Evolutionary conservation across 2,888 invertebrate genomes (phyloP), one percentile per base, ranked within the genome.

Genomic region (Cremastinae sp.): DNA sequence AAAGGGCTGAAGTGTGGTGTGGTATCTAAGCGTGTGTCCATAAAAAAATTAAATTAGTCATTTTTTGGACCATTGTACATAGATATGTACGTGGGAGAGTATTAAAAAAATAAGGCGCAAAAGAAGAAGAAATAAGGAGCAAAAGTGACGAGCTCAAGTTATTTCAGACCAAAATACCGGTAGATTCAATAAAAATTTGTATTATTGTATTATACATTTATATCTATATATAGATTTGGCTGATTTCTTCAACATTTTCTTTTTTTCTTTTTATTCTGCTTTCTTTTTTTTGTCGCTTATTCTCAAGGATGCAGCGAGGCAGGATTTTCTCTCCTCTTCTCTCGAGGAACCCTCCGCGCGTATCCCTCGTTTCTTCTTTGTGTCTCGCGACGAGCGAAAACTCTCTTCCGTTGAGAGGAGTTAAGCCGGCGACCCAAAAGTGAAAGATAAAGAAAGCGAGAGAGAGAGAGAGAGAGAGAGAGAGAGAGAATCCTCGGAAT

Each of bases 71-170:
- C n/a, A 2, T n/a, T 3, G 20, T 20, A 49, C 2, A 49, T 7
- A 18, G 9, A 20, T 18, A 49, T 20, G 28, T 28, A 5, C 5
- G 28, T 28, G 28, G 2, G 28, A 14, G 10, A 45, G 7, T 20
- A 20, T 20, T 45, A 54, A 47, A 38, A 64, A 22, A 53, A 41
- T 53, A 65, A 12, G n/a, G 66, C 34, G 20, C 47, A 20, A 34
- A 18, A 12, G 36, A 68, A 66, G 53, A 56, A 56, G 34, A 20
- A 47, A 56, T 56, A 56, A 58, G 56, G 36, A n/a, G n/a, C n/a
- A n/a, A n/a, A 59, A 28, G 69, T 69, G 69, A 69, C 59, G 69
- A 69, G 69, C 69, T 47, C 18, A 28, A 69, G 51, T 69, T 59
- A 49, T 49, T 59, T 28, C 49, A 69, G 58, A 49, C 22, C 58